phyloP scores from a whole-genome alignment of 2,797 vertebrate species.

The Adrianichthys oophorus region DNA sequence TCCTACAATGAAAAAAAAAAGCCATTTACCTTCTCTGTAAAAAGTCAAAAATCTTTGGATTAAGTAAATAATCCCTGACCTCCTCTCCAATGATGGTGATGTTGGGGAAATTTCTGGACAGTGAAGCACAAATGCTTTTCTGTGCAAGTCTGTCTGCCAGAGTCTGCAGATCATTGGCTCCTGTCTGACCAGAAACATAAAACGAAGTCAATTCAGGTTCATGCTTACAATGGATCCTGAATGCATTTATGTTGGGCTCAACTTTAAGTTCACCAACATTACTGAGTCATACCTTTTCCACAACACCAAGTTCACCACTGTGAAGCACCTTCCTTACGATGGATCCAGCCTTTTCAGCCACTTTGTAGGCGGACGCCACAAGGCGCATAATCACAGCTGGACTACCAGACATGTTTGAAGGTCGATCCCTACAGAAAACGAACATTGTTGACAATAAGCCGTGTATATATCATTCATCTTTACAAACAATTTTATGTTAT shows the following conservation, averaged over 20 bases:
- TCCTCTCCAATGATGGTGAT: slow-evolving; percentile 96
- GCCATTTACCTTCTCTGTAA: too few relatives aligned
- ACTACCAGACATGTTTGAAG: slow-evolving; percentile 78
- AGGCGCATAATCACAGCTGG: slow-evolving; percentile 85
- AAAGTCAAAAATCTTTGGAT: too few relatives aligned
- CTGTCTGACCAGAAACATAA: slow-evolving; percentile 73
- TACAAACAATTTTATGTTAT: too few relatives aligned
- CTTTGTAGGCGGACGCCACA: slow-evolving; percentile 84
- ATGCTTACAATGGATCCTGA: too few relatives aligned
- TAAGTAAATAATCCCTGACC: slow-evolving; percentile 62
- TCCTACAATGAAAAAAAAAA: slow-evolving; percentile 74
- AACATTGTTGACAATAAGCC: too few relatives aligned
- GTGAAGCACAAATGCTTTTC: slow-evolving; percentile 91
- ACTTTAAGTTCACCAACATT: background rate
- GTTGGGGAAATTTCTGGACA: slow-evolving; percentile 87
- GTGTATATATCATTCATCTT: too few relatives aligned
- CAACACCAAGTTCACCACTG: slow-evolving; percentile 89
- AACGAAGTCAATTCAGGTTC: background rate
- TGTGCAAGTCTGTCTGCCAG: slow-evolving; percentile 93
- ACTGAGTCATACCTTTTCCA: slow-evolving; percentile 85
- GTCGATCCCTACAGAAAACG: background rate
- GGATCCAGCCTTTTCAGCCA: slow-evolving; percentile 87
- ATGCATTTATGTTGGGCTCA: too few relatives aligned
- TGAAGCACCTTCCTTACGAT: slow-evolving; percentile 88
- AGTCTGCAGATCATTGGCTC: slow-evolving; percentile 92